Evolutionary conservation across 2,113 vertebrate species (phyloP).

Genomic region (Sminthopsis crassicaudata): DNA sequence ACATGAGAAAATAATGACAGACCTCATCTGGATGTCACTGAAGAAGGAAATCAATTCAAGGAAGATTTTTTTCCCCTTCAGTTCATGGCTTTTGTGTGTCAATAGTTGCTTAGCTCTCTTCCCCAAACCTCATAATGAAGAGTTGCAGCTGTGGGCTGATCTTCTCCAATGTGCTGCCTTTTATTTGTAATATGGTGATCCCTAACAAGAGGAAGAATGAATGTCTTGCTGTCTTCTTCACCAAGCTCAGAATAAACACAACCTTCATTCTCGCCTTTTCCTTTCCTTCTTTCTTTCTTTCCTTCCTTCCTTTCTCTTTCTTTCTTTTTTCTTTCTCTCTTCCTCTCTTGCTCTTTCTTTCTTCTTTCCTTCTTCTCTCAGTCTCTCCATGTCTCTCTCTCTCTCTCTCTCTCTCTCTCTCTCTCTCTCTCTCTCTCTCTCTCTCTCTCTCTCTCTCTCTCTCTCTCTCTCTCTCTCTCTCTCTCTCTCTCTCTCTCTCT

Average conservation of each 20-base stretch:
- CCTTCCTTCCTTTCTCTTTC: too few species aligned
- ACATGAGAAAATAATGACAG: constrained; percentile 8
- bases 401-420: too few species aligned
- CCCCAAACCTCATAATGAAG: neutral
- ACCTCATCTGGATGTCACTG: neutral
- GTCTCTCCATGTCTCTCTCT: too few species aligned
- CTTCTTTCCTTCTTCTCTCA: too few species aligned
- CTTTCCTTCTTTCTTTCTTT: too few species aligned
- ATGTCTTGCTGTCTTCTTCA: neutral
- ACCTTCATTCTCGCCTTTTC: neutral
- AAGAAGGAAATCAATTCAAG: constrained; percentile 15
- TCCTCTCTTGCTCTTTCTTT: too few species aligned
- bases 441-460: too few species aligned
- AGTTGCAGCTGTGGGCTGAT: neutral
- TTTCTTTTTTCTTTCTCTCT: too few species aligned
- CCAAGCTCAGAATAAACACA: neutral
- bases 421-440: too few species aligned
- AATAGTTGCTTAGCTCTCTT: neutral
- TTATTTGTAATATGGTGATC: neutral
- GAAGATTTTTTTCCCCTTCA: neutral
- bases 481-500: too few species aligned
- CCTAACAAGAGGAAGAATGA: neutral
- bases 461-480: too few species aligned
- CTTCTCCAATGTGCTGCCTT: neutral
- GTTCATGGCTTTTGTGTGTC: neutral